phyloP scores from a whole-genome alignment of 1,140 invertebrate species.

The Bursaphelenchus mucronatus region DNA sequence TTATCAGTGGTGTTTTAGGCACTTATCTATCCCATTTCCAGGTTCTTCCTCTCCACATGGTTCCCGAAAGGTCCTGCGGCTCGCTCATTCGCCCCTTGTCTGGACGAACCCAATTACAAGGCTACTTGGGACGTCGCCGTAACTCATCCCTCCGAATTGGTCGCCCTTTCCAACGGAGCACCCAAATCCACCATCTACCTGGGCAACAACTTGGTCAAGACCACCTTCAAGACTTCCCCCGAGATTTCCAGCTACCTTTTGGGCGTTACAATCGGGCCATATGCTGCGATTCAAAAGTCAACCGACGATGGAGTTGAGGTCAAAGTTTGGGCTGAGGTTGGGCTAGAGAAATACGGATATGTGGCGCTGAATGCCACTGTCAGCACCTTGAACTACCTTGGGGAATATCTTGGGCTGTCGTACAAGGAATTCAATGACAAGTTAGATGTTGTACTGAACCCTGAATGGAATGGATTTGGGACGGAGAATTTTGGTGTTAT shows the following conservation, averaged over 20 bases:
- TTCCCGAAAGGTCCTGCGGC: slow-evolving; percentile 24
- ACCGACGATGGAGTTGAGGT: slow-evolving; percentile 3
- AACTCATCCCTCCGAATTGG: slow-evolving; percentile 19
- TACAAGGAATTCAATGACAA: slow-evolving; percentile 15
- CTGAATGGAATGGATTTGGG: neutral
- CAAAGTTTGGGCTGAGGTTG: slow-evolving; percentile 16
- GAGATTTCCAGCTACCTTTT: slow-evolving; percentile 22
- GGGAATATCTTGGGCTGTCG: neutral
- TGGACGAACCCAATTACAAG: slow-evolving; percentile 36
- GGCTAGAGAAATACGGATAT: slow-evolving; percentile 26
- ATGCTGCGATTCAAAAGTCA: slow-evolving; percentile 17
- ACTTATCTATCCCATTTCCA: neutral
- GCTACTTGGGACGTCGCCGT: slow-evolving; percentile 24
- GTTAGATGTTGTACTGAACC: neutral
- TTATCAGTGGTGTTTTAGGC: no score
- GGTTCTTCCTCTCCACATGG: slow-evolving; percentile 26
- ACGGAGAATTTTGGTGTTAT: slow-evolving; percentile 9
- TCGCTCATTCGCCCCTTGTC: slow-evolving; percentile 33
- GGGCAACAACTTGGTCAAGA: no score
- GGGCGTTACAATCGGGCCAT: slow-evolving; percentile 27
- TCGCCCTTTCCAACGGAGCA: slow-evolving; percentile 26
- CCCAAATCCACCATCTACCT: neutral
- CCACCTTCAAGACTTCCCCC: neutral
- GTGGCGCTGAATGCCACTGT: slow-evolving; percentile 11
- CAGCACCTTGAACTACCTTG: slow-evolving; percentile 26